These are phyloP conservation scores for Hypsopygia costalis DNA, from an alignment of 2,888 invertebrate species.

Conservation along the genomic window DNA sequence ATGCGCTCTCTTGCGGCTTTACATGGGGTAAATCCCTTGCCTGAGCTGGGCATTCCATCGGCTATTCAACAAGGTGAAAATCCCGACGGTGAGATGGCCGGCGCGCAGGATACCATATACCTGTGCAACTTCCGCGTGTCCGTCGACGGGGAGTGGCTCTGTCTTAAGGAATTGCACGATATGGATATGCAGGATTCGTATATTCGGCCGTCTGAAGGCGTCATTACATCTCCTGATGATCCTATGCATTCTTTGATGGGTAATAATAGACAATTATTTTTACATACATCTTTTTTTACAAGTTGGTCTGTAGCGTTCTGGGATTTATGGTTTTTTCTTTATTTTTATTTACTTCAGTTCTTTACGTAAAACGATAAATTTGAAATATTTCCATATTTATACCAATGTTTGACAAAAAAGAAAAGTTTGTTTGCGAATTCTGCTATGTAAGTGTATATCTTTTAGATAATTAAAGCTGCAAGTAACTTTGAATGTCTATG, in stretches of 20 bases:
- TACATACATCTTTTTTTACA: too few relatives aligned
- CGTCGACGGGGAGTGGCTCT: conserved; percentile 98
- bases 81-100: conserved; percentile 84
- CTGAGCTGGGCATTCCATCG: conserved; percentile 59
- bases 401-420: too few relatives aligned
- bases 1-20: conserved; percentile 72
- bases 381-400: too few relatives aligned
- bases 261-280: conserved; percentile 30
- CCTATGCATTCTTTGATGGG: conserved; percentile 80
- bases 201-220: conserved; percentile 82
- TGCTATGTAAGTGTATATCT: too few relatives aligned
- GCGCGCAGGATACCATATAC: conserved; percentile 97
- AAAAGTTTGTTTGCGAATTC: too few relatives aligned
- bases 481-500: too few relatives aligned
- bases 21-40: conserved; percentile 71
- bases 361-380: background rate
- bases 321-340: too few relatives aligned
- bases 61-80: conserved; percentile 53
- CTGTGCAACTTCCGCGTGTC: conserved; percentile 98
- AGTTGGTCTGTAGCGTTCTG: too few relatives aligned
- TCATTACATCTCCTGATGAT: conserved; percentile 82
- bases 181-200: conserved; percentile 91
- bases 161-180: conserved; percentile 95
- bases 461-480: too few relatives aligned
- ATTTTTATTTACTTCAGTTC: too few relatives aligned